phyloP scores from a whole-genome alignment of 2,888 invertebrate genomes.

The Parnassius orleans region DNA sequence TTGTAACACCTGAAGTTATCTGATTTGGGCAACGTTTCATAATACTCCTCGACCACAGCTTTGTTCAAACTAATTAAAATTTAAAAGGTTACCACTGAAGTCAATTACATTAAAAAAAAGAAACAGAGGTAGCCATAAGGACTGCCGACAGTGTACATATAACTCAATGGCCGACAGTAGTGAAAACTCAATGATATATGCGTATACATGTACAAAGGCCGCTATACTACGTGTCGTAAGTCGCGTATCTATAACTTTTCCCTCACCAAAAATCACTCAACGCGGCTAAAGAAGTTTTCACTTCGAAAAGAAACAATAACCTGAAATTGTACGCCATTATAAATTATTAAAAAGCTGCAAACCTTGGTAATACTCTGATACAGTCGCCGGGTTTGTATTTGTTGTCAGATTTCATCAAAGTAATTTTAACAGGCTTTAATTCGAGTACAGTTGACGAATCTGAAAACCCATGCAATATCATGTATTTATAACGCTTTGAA shows the following conservation, averaged over 20 bases:
- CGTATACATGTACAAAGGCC: too few species aligned
- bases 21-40: constrained; percentile 44
- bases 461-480: constrained; percentile 35
- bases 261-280: too few species aligned
- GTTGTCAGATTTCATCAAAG: constrained; percentile 49
- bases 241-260: too few species aligned
- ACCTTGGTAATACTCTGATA: constrained; percentile 69
- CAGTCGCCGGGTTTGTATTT: constrained; percentile 54
- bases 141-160: too few species aligned
- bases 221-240: too few species aligned
- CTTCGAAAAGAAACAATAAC: too few species aligned
- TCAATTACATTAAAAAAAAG: too few species aligned
- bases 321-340: too few species aligned
- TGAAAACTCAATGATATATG: too few species aligned
- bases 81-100: neutral
- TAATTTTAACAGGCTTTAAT: constrained; percentile 59
- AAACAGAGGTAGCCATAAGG: too few species aligned
- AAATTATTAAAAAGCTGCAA: constrained; percentile 6
- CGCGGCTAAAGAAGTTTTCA: too few species aligned
- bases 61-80: constrained; percentile 57
- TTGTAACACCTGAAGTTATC: constrained; percentile 66
- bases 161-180: too few species aligned
- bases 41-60: constrained; percentile 56
- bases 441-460: constrained; percentile 46
- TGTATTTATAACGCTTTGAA: neutral